Evolutionary conservation across 2,888 invertebrate genomes (phyloP).

Genomic region (Himalopsyche japonica): DNA sequence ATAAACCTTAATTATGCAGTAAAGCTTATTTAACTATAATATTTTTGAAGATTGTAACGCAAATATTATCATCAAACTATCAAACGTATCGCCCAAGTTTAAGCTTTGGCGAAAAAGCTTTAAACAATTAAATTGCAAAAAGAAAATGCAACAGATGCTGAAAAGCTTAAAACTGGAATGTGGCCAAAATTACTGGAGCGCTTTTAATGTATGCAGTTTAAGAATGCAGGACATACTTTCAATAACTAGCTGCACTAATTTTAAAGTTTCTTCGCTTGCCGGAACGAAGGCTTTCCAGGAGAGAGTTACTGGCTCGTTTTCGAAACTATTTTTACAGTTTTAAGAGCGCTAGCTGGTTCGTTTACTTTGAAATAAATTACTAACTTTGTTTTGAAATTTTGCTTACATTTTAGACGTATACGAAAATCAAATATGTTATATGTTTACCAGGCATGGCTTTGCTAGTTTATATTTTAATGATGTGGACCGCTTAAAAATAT

Average conservation of each 20-base stretch:
- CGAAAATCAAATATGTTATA: too few relatives aligned
- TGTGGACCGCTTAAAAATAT: too few relatives aligned
- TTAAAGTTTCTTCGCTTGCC: background rate
- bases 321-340: background rate
- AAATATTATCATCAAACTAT: background rate
- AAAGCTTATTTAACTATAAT: too few relatives aligned
- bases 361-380: background rate
- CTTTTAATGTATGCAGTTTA: background rate
- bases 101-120: background rate
- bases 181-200: background rate
- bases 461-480: too few relatives aligned
- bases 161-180: background rate
- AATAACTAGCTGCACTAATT: background rate
- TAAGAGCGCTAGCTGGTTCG: background rate
- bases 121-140: background rate
- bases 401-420: too few relatives aligned
- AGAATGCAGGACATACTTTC: background rate
- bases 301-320: background rate
- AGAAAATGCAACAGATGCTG: background rate
- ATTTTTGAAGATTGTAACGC: too few relatives aligned
- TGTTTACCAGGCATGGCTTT: too few relatives aligned
- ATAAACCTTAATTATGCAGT: too few relatives aligned
- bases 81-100: background rate
- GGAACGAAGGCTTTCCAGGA: background rate
- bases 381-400: too few relatives aligned